Conservation (phyloP, 2,888 invertebrate species). For the Mimachlamys varia region DNA sequence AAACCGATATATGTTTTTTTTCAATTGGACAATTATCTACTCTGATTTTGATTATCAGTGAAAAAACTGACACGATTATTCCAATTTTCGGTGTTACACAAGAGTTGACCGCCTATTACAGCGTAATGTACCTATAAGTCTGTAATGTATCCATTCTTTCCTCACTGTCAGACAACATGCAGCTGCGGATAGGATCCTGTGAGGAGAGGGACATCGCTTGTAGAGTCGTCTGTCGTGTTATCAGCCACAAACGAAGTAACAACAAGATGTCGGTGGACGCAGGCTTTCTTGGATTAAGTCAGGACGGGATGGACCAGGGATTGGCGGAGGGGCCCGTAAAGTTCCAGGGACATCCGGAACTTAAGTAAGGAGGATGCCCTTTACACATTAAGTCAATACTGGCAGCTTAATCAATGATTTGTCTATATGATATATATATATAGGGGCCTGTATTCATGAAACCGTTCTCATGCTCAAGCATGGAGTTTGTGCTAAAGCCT, state of each 20-base stretch:
- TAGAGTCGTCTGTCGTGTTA: slow-evolving; percentile 75
- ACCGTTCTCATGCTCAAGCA: no score
- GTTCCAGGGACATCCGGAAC: slow-evolving; percentile 71
- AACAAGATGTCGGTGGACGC: slow-evolving; percentile 76
- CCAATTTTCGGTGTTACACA: no score
- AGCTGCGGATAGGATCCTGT: slow-evolving; percentile 73
- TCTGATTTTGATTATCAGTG: no score
- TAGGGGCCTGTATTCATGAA: no score
- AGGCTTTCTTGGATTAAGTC: slow-evolving; percentile 73
- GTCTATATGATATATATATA: no score
- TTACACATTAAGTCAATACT: neutral
- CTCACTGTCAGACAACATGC: slow-evolving; percentile 64
- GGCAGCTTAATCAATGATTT: no score
- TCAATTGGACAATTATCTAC: no score
- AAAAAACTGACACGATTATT: no score
- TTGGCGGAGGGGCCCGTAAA: slow-evolving; percentile 65
- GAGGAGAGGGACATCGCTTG: slow-evolving; percentile 71
- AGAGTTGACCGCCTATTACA: no score
- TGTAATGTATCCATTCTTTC: neutral
- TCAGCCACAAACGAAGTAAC: slow-evolving; percentile 73
- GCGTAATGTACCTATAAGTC: no score
- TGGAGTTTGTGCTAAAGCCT: no score
- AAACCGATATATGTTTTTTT: no score
- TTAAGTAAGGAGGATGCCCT: slow-evolving; percentile 65
- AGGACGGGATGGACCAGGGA: slow-evolving; percentile 68